A percentile compares a stretch with the other conserved stretches of the same genome.
phyloP scores from a whole-genome alignment of 2,888 invertebrate genomes.

The Hydraecia micacea region DNA sequence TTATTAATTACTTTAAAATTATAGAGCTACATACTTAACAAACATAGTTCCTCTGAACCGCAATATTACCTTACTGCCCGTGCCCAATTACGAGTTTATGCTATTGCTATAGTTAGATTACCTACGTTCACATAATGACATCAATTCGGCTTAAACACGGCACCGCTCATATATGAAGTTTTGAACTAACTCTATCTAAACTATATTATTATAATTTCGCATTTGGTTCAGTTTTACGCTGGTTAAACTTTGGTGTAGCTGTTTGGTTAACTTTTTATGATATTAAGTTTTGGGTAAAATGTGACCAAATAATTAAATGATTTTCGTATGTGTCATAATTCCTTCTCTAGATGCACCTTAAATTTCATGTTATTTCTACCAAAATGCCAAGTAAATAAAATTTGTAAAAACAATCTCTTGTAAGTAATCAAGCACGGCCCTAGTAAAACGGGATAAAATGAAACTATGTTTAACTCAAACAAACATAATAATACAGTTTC shows the following conservation, averaged over 20 bases:
- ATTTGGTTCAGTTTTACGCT: conserved; percentile 54
- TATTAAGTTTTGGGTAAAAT: conserved; percentile 22
- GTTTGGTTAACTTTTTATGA: conserved; percentile 39
- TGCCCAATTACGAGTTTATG: conserved; percentile 73
- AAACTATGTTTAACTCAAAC: neutral
- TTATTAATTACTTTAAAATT: conserved; percentile 50
- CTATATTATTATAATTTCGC: conserved; percentile 61
- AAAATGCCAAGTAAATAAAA: neutral
- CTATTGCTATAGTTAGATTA: conserved; percentile 75
- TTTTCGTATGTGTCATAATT: neutral
- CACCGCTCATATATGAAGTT: conserved; percentile 51
- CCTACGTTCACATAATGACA: conserved; percentile 76
- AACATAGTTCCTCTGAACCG: conserved; percentile 57
- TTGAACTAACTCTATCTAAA: conserved; percentile 59
- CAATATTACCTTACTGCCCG: conserved; percentile 62
- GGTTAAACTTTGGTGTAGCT: conserved; percentile 43
- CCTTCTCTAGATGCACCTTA: neutral
- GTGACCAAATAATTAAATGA: conserved; percentile 12
- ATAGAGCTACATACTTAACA: conserved; percentile 38
- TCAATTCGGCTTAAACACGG: conserved; percentile 70
- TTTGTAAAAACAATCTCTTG: neutral
- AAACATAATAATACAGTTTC: neutral
- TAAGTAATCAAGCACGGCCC: neutral
- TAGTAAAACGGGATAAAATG: neutral
- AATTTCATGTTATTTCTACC: too few relatives aligned